These are phyloP conservation scores for Aplochiton taeniatus DNA, from an alignment of 2,797 vertebrate genomes.

Conservation along the genomic window DNA sequence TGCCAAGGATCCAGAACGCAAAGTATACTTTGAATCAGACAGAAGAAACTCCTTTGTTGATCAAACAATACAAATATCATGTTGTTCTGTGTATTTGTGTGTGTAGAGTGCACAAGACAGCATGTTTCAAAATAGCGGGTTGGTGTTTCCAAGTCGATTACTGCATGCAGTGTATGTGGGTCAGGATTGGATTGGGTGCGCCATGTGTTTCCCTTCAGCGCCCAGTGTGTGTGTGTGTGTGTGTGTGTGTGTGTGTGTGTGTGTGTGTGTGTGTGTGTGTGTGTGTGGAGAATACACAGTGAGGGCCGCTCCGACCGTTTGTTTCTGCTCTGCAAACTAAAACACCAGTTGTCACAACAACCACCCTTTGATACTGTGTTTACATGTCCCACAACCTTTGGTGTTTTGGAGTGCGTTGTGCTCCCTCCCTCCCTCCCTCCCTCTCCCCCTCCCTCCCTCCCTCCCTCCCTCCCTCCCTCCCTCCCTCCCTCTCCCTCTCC, in stretches of 20 bases:
- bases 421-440: neutral
- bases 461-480: neutral
- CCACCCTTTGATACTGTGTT: neutral
- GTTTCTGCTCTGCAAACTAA: slow-evolving; percentile 47
- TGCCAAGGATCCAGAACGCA: too few species aligned
- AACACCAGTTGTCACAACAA: slow-evolving; percentile 22
- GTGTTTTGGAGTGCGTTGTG: neutral
- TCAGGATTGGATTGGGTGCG: slow-evolving; percentile 20
- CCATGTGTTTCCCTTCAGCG: slow-evolving; percentile 27
- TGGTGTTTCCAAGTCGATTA: neutral
- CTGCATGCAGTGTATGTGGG: slow-evolving; percentile 19
- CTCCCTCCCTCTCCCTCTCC: neutral
- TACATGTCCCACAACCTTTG: too few species aligned
- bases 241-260: too few species aligned
- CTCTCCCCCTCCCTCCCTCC: slow-evolving; percentile 1
- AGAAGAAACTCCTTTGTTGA: too few species aligned
- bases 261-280: too few species aligned
- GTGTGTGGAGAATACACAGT: too few species aligned
- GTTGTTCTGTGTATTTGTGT: neutral
- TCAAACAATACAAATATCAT: too few species aligned
- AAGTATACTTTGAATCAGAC: too few species aligned
- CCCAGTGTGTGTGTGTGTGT: too few species aligned
- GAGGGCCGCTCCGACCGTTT: slow-evolving; percentile 39
- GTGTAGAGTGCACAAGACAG: neutral
- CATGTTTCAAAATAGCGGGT: neutral